Evolutionary conservation across 2,888 invertebrate genomes (phyloP), one percentile per base, ranked within the genome.

Genomic region (Pseudococcus viburni): DNA sequence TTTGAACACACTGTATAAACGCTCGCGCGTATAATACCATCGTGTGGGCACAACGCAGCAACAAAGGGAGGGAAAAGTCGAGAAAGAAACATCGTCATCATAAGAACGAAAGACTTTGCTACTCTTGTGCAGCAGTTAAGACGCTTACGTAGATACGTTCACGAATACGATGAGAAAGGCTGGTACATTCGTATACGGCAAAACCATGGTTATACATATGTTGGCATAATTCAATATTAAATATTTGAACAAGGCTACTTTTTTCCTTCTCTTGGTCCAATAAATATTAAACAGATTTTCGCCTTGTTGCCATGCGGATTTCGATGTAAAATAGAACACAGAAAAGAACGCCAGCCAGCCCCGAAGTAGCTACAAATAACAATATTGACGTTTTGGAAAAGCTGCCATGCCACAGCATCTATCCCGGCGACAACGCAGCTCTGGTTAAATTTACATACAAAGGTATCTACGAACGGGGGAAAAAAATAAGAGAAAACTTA

Each of bases 401-500:
- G 19, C 22, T 64, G 22, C 59, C 46, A 33, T 33, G 46, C 46
- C 12, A 46, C 46, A 46, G 46, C 46, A 8, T 46, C 46, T 46
- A 51, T n/a, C 59, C 19, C 59, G 4, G 33, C 26, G 26, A 33
- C 26, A 3, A 33, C 26, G 26, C 3, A 33, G 33, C 33, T 22
- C 33, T 33, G 68, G 68, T 73, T 73, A 33, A 73, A 73, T 73
- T 73, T 73, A 73, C 68, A 73, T 73, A 33, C 19, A 59, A 33
- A 33, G 59, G 59, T 55, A 55, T 33, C 26, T 33, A 33, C 26
- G 17, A 55, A 55, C 5, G 17, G 6, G 9, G 0, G 5, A 59
- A n/a, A 19, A 17, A 59, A 59, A 59, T 33, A 19, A 59, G 6
- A 8, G 11, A 19, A 59, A 91, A 94, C 95, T 94, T 92, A 96